Percentiles rank a stretch among this genome's conserved stretches.
These are phyloP conservation scores for Phalacrocorax aristotelis DNA, from an alignment of 2,113 vertebrate genomes.

Conservation along the genomic window DNA sequence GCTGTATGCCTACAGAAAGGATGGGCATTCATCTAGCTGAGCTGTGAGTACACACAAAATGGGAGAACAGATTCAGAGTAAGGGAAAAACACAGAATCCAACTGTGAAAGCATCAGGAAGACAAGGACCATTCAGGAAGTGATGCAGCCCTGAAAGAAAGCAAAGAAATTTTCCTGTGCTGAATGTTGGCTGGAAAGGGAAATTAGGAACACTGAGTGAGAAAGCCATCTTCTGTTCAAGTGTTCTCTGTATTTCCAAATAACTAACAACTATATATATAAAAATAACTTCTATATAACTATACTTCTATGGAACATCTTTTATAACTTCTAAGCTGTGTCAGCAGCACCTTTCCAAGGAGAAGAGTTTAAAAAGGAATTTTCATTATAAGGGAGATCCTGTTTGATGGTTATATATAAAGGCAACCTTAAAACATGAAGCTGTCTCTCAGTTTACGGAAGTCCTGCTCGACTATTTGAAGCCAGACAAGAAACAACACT, in stretches of 20 bases:
- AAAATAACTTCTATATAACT: background rate
- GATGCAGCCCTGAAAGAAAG: background rate
- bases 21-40: background rate
- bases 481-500: background rate
- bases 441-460: background rate
- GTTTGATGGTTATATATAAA: background rate
- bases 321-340: background rate
- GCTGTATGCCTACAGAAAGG: background rate
- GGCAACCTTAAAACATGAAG: background rate
- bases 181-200: background rate
- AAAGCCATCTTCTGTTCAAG: background rate
- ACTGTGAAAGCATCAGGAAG: constrained; percentile 16
- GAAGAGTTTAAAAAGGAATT: background rate
- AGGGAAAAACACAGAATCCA: constrained; percentile 6
- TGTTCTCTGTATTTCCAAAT: background rate
- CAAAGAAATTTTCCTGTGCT: background rate
- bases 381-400: background rate
- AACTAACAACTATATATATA: background rate
- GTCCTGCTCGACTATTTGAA: background rate
- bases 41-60: background rate
- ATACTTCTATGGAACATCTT: background rate
- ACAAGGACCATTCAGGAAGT: background rate
- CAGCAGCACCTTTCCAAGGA: background rate
- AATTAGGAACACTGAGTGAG: background rate
- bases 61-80: background rate